These are phyloP conservation scores for Hiodon tergisus DNA, from an alignment of 2,113 vertebrate species.

Conservation along the genomic window DNA sequence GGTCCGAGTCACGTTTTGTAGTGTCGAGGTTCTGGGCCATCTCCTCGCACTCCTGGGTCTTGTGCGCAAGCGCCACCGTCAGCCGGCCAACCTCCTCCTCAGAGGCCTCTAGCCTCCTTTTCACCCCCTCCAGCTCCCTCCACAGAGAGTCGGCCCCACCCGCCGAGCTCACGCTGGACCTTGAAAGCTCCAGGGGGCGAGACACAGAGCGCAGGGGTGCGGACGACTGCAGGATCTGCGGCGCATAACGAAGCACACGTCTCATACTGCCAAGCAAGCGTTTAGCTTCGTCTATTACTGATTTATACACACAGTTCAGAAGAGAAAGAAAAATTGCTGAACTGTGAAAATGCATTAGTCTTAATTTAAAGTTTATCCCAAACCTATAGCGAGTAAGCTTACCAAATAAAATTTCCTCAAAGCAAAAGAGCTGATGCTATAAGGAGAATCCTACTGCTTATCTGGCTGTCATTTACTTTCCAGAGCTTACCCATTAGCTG, in stretches of 20 bases:
- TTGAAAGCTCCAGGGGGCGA: conserved; percentile 70
- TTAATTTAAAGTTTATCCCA: conserved; percentile 22
- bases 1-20: conserved; percentile 76
- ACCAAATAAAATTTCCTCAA: conserved; percentile 27
- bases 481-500: not conserved
- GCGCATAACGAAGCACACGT: not conserved
- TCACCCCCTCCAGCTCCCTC: conserved; percentile 68
- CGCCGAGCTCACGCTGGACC: conserved; percentile 32
- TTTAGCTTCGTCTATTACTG: not conserved
- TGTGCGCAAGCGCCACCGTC: conserved; percentile 72
- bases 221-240: conserved; percentile 47
- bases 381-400: conserved; percentile 17
- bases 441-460: conserved; percentile 14
- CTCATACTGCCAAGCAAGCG: not conserved
- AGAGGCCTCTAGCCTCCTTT: conserved; percentile 61
- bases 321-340: not conserved
- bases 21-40: conserved; percentile 67
- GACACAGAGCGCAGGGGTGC: conserved; percentile 65
- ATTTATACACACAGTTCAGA: not conserved
- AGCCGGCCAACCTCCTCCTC: conserved; percentile 71
- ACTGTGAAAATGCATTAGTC: conserved; percentile 20
- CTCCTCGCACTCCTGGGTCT: conserved; percentile 72
- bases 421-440: conserved; percentile 13
- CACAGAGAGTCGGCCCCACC: conserved; percentile 65
- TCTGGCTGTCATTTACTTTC: not conserved